Evolutionary conservation across 2,888 invertebrate species (phyloP).

Genomic region (Clistopyga incitator): DNA sequence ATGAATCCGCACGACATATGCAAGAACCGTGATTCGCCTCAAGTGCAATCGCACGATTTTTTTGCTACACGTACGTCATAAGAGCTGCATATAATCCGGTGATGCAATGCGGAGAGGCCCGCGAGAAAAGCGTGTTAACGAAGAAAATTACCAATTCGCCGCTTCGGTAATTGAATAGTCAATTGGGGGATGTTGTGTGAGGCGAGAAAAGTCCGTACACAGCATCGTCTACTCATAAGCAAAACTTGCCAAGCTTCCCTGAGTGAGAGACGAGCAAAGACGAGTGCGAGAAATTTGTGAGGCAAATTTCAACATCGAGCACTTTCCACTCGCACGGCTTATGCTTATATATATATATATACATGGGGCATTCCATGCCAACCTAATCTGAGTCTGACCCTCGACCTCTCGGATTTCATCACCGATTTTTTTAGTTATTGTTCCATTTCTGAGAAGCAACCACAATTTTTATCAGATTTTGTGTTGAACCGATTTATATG

Average conservation of each 20-base stretch:
- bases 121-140: constrained; percentile 60
- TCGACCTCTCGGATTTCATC: no score
- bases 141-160: constrained; percentile 68
- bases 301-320: constrained; percentile 60
- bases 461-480: no score
- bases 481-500: no score
- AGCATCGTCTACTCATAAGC: constrained; percentile 18
- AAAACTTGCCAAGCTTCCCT: constrained; percentile 30
- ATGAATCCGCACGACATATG: constrained; percentile 41
- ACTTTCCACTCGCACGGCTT: constrained; percentile 63
- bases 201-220: constrained; percentile 61
- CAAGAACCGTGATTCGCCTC: constrained; percentile 15
- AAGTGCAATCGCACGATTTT: constrained; percentile 34
- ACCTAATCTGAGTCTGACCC: no score
- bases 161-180: constrained; percentile 66
- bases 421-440: no score
- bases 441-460: no score
- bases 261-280: background rate
- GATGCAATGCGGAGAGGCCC: constrained; percentile 31
- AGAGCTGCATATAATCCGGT: constrained; percentile 8
- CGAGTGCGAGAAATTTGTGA: constrained; percentile 66
- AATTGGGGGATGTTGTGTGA: constrained; percentile 48
- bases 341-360: background rate
- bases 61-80: constrained; percentile 2
- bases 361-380: no score